phyloP scores from a whole-genome alignment of 1,140 invertebrate species.

The Cherax quadricarinatus region DNA sequence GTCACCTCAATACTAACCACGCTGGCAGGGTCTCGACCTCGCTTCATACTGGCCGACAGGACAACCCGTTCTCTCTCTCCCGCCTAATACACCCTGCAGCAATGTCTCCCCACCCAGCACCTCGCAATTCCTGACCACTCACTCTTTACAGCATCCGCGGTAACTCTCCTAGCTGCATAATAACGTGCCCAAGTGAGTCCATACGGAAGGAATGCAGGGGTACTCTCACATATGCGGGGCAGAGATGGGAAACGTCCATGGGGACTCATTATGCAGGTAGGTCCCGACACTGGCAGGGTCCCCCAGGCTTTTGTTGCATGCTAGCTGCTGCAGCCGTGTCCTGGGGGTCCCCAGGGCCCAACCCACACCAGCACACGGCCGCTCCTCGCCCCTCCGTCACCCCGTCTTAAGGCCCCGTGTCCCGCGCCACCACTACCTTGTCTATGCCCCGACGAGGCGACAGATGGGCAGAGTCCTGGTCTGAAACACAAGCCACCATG shows the following conservation, averaged over 20 bases:
- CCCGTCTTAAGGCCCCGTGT: neutral
- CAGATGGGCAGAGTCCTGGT: slow-evolving; percentile 59
- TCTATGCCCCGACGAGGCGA: slow-evolving; percentile 34
- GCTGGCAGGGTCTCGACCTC: slow-evolving; percentile 49
- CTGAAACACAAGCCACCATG: slow-evolving; percentile 62
- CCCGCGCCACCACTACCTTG: neutral
- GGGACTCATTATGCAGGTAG: slow-evolving; percentile 64
- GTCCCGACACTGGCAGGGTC: slow-evolving; percentile 59
- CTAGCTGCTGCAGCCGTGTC: slow-evolving; percentile 58
- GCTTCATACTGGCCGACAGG: slow-evolving; percentile 26
- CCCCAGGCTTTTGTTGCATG: slow-evolving; percentile 65
- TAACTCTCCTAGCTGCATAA: neutral
- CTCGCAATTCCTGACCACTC: neutral
- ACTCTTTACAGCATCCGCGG: neutral
- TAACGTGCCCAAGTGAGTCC: neutral
- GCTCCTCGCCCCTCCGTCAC: neutral
- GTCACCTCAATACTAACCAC: slow-evolving; percentile 59
- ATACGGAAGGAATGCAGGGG: neutral
- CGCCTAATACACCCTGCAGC: slow-evolving; percentile 48
- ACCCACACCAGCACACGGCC: neutral
- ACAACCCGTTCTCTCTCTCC: slow-evolving; percentile 46
- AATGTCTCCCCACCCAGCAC: neutral
- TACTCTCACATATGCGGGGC: slow-evolving; percentile 27
- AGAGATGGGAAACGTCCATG: slow-evolving; percentile 10
- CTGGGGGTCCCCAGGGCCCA: slow-evolving; percentile 22